These are phyloP conservation scores for Leptodirus hochenwartii DNA, from an alignment of 2,888 invertebrate genomes.

Conservation along the genomic window DNA sequence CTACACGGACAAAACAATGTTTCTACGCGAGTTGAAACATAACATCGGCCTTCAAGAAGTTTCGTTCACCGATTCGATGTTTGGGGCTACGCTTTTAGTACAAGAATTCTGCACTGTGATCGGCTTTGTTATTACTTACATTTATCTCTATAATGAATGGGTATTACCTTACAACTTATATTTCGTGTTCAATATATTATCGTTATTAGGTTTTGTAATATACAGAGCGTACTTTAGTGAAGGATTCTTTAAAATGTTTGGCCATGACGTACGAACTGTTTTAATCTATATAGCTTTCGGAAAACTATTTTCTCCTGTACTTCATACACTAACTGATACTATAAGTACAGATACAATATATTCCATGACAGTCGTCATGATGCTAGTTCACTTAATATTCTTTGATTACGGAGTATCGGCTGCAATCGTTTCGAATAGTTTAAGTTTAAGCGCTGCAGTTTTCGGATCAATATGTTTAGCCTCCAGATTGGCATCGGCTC, in stretches of 20 bases:
- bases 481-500: slow-evolving; percentile 69
- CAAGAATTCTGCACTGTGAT: slow-evolving; percentile 64
- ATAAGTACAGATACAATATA: slow-evolving; percentile 97
- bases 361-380: slow-evolving; percentile 75
- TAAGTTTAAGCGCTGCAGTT: slow-evolving; percentile 87
- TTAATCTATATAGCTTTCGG: slow-evolving; percentile 72
- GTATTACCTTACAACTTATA: slow-evolving; percentile 45
- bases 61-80: slow-evolving; percentile 46
- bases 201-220: slow-evolving; percentile 41
- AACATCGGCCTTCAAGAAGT: slow-evolving; percentile 67
- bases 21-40: slow-evolving; percentile 66
- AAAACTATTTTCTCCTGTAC: slow-evolving; percentile 74
- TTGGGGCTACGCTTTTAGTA: slow-evolving; percentile 60
- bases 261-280: slow-evolving; percentile 54
- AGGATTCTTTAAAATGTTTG: slow-evolving; percentile 15
- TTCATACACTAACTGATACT: slow-evolving; percentile 89
- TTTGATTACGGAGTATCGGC: slow-evolving; percentile 82
- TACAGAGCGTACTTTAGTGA: slow-evolving; percentile 26
- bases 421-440: slow-evolving; percentile 74
- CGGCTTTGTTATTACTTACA: slow-evolving; percentile 52
- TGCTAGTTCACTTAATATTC: slow-evolving; percentile 74
- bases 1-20: slow-evolving; percentile 68
- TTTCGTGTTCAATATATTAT: slow-evolving; percentile 33
- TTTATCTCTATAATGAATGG: slow-evolving; percentile 52
- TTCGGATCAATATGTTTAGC: slow-evolving; percentile 92